Percentiles rank a stretch among this genome's conserved stretches.
phyloP scores from a whole-genome alignment of 1,140 invertebrate genomes.

The Trinorchestia longiramus region DNA sequence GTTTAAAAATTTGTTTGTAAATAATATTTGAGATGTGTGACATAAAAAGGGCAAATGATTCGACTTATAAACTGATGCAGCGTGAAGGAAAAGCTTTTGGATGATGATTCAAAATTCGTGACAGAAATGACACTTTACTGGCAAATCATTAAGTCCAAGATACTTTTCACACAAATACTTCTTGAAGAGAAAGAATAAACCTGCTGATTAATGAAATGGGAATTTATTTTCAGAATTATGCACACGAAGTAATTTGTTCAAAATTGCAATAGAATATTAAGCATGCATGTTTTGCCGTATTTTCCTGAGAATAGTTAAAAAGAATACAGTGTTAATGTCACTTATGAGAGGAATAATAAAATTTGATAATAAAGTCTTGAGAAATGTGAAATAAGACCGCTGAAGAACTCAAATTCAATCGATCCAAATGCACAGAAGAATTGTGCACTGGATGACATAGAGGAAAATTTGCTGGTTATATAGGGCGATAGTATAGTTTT shows the following conservation, averaged over 20 bases:
- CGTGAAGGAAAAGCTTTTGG: background rate
- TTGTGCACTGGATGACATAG: background rate
- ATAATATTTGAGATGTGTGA: background rate
- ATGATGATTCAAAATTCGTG: background rate
- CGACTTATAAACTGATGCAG: background rate
- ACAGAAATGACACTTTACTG: background rate
- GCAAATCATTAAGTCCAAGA: background rate
- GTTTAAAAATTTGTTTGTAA: background rate
- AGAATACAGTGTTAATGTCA: background rate
- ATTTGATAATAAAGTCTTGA: background rate
- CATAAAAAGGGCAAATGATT: background rate
- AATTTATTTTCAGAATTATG: background rate
- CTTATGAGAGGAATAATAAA: background rate
- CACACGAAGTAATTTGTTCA: background rate
- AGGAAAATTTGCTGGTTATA: background rate
- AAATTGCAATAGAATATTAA: background rate
- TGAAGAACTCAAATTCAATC: background rate
- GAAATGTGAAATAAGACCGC: background rate
- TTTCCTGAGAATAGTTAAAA: background rate
- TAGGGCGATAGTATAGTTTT: background rate
- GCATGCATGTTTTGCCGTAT: background rate
- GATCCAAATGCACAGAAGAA: background rate
- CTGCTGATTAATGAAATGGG: background rate
- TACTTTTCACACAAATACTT: background rate
- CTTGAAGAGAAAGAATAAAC: background rate